Conservation (phyloP, 2,113 vertebrate genomes). For the Rhagologus leucostigma region DNA sequence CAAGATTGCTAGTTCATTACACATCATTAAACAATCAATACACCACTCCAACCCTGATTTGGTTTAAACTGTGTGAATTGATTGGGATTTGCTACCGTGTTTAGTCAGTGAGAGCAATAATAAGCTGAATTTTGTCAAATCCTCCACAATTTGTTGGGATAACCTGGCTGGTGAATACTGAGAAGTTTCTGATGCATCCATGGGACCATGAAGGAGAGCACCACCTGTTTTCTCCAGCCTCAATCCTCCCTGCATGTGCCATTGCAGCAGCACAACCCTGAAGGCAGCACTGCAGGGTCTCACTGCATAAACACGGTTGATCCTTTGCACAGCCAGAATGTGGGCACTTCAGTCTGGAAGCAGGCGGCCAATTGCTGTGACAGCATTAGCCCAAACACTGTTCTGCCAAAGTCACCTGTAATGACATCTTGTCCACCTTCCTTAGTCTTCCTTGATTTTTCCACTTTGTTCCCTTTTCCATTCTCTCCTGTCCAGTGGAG, state of each 20-base stretch:
- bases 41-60: background rate
- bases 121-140: background rate
- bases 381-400: background rate
- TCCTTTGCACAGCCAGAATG: background rate
- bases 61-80: background rate
- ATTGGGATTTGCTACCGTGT: background rate
- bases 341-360: background rate
- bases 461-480: background rate
- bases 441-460: background rate
- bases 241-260: fast-evolving
- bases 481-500: background rate
- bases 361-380: background rate
- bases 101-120: background rate
- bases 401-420: background rate
- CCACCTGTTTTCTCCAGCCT: background rate
- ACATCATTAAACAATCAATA: background rate
- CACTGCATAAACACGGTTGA: fast-evolving
- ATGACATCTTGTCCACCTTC: background rate
- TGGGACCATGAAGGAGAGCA: background rate
- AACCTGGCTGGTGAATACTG: background rate
- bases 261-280: background rate
- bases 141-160: background rate
- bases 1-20: background rate
- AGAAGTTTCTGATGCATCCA: background rate
- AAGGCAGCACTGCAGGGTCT: background rate